These are phyloP conservation scores for Halisarca cf. caerulea DNA, from an alignment of 37 sponge, comb jelly and placozoan genomes.

Conservation along the genomic window DNA sequence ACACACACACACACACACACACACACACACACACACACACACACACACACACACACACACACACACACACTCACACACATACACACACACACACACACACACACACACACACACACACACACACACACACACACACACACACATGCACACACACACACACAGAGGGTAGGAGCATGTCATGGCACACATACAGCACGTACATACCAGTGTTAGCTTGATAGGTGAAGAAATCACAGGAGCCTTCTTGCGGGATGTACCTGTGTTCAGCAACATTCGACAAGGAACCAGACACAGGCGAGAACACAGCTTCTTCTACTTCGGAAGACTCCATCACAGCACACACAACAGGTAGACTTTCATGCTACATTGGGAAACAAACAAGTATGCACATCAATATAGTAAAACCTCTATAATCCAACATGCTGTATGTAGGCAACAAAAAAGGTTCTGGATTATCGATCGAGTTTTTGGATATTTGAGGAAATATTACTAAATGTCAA, in stretches of 20 bases:
- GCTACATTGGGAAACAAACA: no score
- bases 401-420: no score
- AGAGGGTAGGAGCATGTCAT: background rate
- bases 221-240: background rate
- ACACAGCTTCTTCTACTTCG: background rate
- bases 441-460: no score
- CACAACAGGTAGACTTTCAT: background rate
- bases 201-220: background rate
- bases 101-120: background rate
- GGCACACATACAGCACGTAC: background rate
- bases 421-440: no score
- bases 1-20: background rate
- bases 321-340: background rate
- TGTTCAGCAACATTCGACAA: background rate
- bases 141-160: background rate
- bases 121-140: background rate
- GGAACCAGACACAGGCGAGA: background rate
- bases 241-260: background rate
- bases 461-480: no score
- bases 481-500: no score
- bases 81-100: conserved; percentile 5
- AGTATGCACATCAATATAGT: no score
- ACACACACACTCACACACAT: background rate
- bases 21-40: background rate
- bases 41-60: background rate